phyloP scores from a whole-genome alignment of 2,797 vertebrate genomes.

The Enoplosus armatus region DNA sequence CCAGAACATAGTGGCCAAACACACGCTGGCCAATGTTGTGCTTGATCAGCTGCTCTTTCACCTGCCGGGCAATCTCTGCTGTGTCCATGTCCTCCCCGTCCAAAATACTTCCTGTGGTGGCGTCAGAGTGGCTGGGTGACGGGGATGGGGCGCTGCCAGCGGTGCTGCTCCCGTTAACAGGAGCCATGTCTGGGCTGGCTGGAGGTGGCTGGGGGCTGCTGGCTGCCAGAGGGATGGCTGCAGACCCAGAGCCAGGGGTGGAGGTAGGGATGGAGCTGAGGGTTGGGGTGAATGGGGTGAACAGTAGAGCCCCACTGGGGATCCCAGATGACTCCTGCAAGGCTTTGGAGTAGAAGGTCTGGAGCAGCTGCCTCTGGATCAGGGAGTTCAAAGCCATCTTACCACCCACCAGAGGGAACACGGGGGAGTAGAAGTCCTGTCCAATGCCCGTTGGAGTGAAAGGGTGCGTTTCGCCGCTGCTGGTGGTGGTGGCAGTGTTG shows the following conservation, averaged over 20 bases:
- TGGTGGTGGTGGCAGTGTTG: conserved; percentile 93
- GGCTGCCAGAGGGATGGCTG: conserved; percentile 87
- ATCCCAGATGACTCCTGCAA: conserved; percentile 91
- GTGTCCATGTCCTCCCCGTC: conserved; percentile 98
- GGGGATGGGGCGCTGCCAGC: conserved; percentile 92
- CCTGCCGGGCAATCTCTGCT: conserved; percentile 95
- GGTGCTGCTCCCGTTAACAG: conserved; percentile 81
- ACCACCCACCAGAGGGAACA: conserved; percentile 94
- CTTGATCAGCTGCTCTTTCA: conserved; percentile 99
- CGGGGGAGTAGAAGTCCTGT: conserved; percentile 97
- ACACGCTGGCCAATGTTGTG: conserved; percentile 98
- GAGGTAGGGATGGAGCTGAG: conserved; percentile 97
- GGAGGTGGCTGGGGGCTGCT: conserved; percentile 86
- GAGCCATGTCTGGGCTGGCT: conserved; percentile 88
- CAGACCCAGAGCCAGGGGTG: conserved; percentile 86
- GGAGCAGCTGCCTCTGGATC: conserved; percentile 97
- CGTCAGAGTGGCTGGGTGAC: conserved; percentile 94
- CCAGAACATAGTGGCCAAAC: conserved; percentile 97
- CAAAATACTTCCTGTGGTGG: conserved; percentile 89
- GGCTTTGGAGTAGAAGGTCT: conserved; percentile 99
- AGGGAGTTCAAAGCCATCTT: conserved; percentile 99
- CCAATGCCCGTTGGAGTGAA: conserved; percentile 97
- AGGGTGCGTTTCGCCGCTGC: conserved; percentile 95
- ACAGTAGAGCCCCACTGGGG: conserved; percentile 92
- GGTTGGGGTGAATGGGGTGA: conserved; percentile 94